Evolutionary conservation across 1,140 invertebrate genomes (phyloP), one percentile per base, ranked within the genome.

Genomic region (Tenebrio molitor): DNA sequence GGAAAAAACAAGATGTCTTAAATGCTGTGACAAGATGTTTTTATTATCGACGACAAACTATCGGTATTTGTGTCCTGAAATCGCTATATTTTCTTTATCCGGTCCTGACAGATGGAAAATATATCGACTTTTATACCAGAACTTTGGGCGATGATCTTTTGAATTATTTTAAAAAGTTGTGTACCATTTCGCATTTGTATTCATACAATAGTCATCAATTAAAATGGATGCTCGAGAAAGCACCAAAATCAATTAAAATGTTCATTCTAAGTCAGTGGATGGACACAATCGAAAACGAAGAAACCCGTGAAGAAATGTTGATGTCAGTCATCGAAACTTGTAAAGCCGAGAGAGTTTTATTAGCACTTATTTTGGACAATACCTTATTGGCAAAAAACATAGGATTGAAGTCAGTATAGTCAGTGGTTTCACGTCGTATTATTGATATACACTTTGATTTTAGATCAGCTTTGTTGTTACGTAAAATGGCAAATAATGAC

Each of bases 41-140:
- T 23, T 66, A 66, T 12, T 25, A 14, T 10, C 3, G 23, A 66
- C 10, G 36, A 6, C 5, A 42, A 5, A 14, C 3, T 23, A 10
- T 44, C n/a, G 21, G 23, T 14, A 33, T 16, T 5, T 17, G 23
- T 23, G 36, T 42, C 0, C 14, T 66, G 15, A 66, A 66, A 66
- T 41, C 64, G 10, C 42, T 66, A 1, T 66, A 66, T 42, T 66
- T 19, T n/a, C 25, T 66, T 6, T 66, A 42, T 66, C 64, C 64
- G 8, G 12, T 19, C 1, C 42, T 66, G 1, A 66, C 14, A 7
- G 16, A 39, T 14, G 21, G 44, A 21, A n/a, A n/a, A n/a, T 8
- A 4, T 14, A n/a, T 2, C 6, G 64, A 66, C 17, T 23, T 23
- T 6, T 3, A 12, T 6, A 44, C 36, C 12, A 42, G 21, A 12